Base-by-base conservation (phyloP, 2,888 invertebrate species). In the Mesochorus sp. region DNA sequence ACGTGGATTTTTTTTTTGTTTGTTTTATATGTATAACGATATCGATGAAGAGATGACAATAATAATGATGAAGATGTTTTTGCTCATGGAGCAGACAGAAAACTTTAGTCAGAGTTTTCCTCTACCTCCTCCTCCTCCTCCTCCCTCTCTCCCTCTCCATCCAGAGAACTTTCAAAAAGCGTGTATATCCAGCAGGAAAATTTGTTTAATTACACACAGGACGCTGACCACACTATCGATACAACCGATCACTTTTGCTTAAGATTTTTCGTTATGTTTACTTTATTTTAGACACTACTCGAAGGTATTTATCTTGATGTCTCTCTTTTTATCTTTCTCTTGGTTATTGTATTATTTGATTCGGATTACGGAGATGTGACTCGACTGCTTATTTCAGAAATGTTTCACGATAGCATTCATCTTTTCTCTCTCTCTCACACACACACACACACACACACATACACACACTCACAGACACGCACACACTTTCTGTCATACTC, bases 281-380 rank as follows among this genome's bases (percentile, higher is more conserved):
- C 10, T 2, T 42, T 44, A 17, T 51, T 51, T 62, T 67, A 73
- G 68, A 80, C 73, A 66, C 70, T 80, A 73, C 49, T 70, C 39
- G 59, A 59, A 66, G 31, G 53, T 73, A 74, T 70, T n/a, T n/a
- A n/a, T n/a, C n/a, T n/a, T n/a, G n/a, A n/a, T n/a, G n/a, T n/a
- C n/a, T n/a, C n/a, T n/a, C n/a, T n/a, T n/a, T n/a, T n/a, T n/a
- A n/a, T n/a, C n/a, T n/a, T n/a, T n/a, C n/a, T n/a, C 70, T 74
- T 53, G 59, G 55, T 66, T 49, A 80, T 68, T 42, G 61, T 74
- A 80, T 77, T 73, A 68, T 62, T 73, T 64, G 77, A 64, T 73
- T 78, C 68, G 57, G 64, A 57, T 64, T 67, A 19, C 31, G 34
- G 47, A 68, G 39, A 62, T 67, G 55, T 37, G 19, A 55, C 67